A percentile compares a stretch with the other conserved stretches of the same genome.
phyloP scores from a whole-genome alignment of 1,140 invertebrate species.

The Nasonia vitripennis region DNA sequence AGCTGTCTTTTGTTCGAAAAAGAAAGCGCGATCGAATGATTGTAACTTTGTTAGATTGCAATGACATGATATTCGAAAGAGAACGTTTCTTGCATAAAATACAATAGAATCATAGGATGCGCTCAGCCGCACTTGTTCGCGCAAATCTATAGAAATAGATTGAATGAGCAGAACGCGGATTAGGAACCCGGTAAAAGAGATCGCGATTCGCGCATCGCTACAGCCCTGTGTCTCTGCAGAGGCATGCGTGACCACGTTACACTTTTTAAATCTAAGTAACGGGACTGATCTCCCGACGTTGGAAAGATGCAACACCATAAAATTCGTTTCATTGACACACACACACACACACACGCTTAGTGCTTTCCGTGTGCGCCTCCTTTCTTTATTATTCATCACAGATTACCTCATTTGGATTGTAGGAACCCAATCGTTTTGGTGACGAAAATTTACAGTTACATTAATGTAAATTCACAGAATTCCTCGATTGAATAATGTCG shows the following conservation, averaged over 20 bases:
- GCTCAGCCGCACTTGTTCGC: no score
- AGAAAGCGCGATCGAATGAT: no score
- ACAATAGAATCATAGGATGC: no score
- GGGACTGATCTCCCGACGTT: slow-evolving; percentile 18
- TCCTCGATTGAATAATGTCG: not conserved
- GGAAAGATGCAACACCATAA: not conserved
- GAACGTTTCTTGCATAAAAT: no score
- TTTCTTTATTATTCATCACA: slow-evolving; percentile 7
- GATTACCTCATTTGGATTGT: slow-evolving; percentile 6
- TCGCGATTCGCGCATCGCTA: not conserved
- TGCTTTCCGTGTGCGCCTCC: not conserved
- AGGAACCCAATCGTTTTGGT: not conserved
- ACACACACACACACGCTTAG: not conserved
- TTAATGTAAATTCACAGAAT: slow-evolving; percentile 7
- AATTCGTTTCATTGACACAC: slow-evolving; percentile 10
- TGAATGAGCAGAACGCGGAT: not conserved
- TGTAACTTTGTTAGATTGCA: no score
- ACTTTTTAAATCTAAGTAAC: slow-evolving; percentile 44
- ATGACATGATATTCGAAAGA: no score
- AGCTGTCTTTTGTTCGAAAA: no score
- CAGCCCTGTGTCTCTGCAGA: not conserved
- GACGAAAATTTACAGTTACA: not conserved
- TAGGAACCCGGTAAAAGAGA: not conserved
- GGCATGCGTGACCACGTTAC: slow-evolving; percentile 33
- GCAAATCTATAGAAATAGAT: no score